A percentile compares a stretch with the other conserved stretches of the same genome.
These are phyloP conservation scores for Neodiprion fabricii DNA, from an alignment of 1,140 invertebrate genomes.

Conservation along the genomic window DNA sequence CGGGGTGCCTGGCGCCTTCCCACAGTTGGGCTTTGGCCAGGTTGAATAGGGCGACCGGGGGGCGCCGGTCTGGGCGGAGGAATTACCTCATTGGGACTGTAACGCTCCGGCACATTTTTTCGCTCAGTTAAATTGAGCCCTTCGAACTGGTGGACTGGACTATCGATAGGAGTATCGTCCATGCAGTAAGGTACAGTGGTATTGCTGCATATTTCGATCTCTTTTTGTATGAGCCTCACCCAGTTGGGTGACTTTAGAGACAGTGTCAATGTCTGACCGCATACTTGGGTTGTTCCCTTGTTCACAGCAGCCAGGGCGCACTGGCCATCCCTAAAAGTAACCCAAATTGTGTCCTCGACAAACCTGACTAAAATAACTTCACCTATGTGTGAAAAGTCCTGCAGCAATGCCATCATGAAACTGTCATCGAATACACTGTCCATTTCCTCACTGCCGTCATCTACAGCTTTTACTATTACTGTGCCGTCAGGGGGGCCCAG, in stretches of 20 bases:
- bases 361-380: constrained; percentile 91
- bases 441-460: constrained; percentile 50
- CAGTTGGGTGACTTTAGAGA: constrained; percentile 86
- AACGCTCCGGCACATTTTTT: constrained; percentile 35
- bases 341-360: constrained; percentile 86
- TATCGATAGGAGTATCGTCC: constrained; percentile 45
- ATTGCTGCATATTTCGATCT: constrained; percentile 82
- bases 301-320: constrained; percentile 78
- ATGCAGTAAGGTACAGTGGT: constrained; percentile 80
- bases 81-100: constrained; percentile 37
- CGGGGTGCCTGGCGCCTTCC: constrained; percentile 45
- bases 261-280: constrained; percentile 73
- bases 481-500: constrained; percentile 96
- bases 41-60: constrained; percentile 66
- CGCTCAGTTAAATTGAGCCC: constrained; percentile 47
- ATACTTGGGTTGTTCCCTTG: constrained; percentile 68
- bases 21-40: constrained; percentile 46
- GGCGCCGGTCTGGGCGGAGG: constrained; percentile 58
- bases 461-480: constrained; percentile 73
- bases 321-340: constrained; percentile 88
- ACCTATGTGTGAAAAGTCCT: constrained; percentile 78
- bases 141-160: constrained; percentile 49
- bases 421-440: constrained; percentile 70
- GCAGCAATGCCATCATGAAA: constrained; percentile 74
- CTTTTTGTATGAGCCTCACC: constrained; percentile 79